These are phyloP conservation scores for Pandemis corylana DNA, from an alignment of 2,888 invertebrate species.

Conservation along the genomic window DNA sequence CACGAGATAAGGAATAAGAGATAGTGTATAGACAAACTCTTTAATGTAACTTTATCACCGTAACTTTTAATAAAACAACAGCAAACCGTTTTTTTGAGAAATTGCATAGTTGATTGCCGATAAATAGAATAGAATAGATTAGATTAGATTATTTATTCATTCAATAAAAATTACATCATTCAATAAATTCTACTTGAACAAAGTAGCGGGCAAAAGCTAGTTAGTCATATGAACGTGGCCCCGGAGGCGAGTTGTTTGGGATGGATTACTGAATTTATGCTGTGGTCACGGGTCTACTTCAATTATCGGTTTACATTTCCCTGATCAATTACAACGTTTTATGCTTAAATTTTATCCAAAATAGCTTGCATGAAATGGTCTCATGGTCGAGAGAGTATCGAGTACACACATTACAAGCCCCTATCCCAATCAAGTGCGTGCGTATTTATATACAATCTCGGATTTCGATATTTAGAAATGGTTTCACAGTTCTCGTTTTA, in stretches of 20 bases:
- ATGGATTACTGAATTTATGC: not conserved
- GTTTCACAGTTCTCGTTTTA: not conserved
- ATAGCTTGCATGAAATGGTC: not conserved
- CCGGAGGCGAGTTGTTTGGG: not conserved
- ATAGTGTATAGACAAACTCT: no score
- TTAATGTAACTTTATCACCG: no score
- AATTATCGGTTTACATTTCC: slow-evolving; percentile 6
- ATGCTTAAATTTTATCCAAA: not conserved
- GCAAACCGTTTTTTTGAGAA: no score
- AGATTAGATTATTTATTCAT: no score
- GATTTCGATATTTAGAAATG: not conserved
- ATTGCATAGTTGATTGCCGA: no score
- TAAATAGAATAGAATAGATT: no score
- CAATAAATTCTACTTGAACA: no score
- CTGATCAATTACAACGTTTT: slow-evolving; percentile 4
- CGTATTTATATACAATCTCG: not conserved
- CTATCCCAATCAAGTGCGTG: not conserved
- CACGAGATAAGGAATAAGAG: no score
- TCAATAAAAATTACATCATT: no score
- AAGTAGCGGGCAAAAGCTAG: not conserved
- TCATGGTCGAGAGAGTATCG: not conserved
- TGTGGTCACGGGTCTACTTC: not conserved
- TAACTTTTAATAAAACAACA: no score
- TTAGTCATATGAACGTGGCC: not conserved
- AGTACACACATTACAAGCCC: not conserved